Conservation (phyloP, 2,888 invertebrate genomes). For the Drosophila kanekoi region DNA sequence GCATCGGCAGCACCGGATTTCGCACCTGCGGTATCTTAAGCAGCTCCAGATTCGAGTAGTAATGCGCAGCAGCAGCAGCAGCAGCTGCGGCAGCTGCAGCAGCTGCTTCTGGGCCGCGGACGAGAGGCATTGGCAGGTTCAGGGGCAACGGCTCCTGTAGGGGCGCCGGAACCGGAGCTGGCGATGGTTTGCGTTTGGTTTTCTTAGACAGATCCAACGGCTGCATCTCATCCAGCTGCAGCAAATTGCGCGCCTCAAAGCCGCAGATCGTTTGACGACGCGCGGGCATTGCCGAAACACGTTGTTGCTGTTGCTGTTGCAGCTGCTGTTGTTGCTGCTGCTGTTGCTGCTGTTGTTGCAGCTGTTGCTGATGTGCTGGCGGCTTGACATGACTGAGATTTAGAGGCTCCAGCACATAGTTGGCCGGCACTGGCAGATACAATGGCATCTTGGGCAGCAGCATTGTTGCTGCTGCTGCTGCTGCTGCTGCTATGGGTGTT, state of each 20-base stretch:
- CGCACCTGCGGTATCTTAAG: slow-evolving; percentile 82
- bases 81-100: slow-evolving; percentile 38
- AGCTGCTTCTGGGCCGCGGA: slow-evolving; percentile 12
- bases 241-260: slow-evolving; percentile 75
- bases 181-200: slow-evolving; percentile 54
- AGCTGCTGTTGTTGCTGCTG: slow-evolving; percentile 18
- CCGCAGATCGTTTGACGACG: slow-evolving; percentile 82
- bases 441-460: slow-evolving; percentile 68
- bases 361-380: slow-evolving; percentile 10
- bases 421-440: slow-evolving; percentile 55
- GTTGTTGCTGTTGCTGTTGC: slow-evolving; percentile 17
- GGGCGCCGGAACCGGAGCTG: slow-evolving; percentile 16
- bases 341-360: slow-evolving; percentile 14
- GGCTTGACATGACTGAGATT: slow-evolving; percentile 67
- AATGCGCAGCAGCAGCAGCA: slow-evolving; percentile 59
- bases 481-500: not conserved
- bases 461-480: slow-evolving; percentile 25
- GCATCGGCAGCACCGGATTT: slow-evolving; percentile 60
- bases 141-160: slow-evolving; percentile 2
- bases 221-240: slow-evolving; percentile 78
- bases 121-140: slow-evolving; percentile 9
- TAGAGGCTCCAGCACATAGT: slow-evolving; percentile 60
- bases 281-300: slow-evolving; percentile 62
- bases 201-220: slow-evolving; percentile 83
- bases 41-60: slow-evolving; percentile 81